Conservation (phyloP, 2,797 vertebrate species). For the Podargus strigoides region DNA sequence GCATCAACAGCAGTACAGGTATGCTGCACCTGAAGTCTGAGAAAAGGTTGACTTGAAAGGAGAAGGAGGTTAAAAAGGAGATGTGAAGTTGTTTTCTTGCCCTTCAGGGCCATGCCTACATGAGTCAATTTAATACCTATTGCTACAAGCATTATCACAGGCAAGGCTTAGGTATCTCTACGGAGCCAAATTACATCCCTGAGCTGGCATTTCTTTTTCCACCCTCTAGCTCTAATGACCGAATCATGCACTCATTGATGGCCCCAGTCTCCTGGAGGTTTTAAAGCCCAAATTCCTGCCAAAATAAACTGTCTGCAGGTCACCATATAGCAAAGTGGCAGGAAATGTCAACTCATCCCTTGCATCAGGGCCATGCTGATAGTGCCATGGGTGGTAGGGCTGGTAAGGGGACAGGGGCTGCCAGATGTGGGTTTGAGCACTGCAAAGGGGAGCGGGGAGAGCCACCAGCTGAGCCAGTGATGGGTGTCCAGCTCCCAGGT, state of each 20-base stretch:
- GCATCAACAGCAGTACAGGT: not conserved
- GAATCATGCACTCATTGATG: not conserved
- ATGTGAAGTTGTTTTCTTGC: constrained; percentile 9
- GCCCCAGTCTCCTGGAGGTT: not conserved
- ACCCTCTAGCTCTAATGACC: not conserved
- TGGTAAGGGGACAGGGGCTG: not conserved
- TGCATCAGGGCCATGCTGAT: not conserved
- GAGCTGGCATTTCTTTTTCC: not conserved
- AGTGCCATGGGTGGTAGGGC: accelerated
- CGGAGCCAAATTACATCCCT: constrained; percentile 11
- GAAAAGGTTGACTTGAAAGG: not conserved
- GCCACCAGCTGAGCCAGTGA: not conserved
- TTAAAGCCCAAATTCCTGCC: not conserved
- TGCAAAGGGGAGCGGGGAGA: not conserved
- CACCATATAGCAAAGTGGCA: not conserved
- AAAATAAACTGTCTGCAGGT: not conserved
- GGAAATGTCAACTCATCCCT: not conserved
- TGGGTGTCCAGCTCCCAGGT: not conserved
- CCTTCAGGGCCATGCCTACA: constrained; percentile 14
- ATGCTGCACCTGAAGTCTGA: accelerated
- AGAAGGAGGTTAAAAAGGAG: not conserved
- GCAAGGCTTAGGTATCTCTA: not conserved
- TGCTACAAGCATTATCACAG: not conserved
- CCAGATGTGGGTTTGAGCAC: not conserved
- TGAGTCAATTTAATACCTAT: constrained; percentile 21